phyloP scores from a whole-genome alignment of 2,888 invertebrate species.

The Polyommatus icarus region DNA sequence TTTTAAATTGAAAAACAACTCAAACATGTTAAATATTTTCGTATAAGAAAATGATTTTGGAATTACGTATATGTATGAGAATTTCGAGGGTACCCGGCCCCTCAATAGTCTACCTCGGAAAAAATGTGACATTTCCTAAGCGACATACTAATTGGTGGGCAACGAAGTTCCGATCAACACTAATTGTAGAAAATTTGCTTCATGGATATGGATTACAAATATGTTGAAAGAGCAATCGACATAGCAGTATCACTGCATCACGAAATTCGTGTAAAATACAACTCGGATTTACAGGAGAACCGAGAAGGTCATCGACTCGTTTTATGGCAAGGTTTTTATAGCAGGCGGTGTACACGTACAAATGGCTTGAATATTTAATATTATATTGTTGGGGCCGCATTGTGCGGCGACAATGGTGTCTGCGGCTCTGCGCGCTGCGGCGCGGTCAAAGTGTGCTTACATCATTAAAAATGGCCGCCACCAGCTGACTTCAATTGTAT shows the following conservation, averaged over 20 bases:
- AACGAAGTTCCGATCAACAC: no score
- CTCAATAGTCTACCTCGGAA: no score
- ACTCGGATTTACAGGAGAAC: neutral
- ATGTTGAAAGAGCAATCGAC: no score
- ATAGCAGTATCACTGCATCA: neutral
- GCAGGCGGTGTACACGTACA: constrained; percentile 1
- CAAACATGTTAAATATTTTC: no score
- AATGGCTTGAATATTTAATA: constrained; percentile 21
- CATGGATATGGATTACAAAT: neutral
- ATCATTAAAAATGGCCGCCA: constrained; percentile 24
- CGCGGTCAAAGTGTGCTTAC: constrained; percentile 8
- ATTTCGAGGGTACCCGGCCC: no score
- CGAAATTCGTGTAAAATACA: neutral
- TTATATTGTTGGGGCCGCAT: constrained; percentile 8
- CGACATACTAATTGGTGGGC: no score
- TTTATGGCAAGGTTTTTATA: neutral
- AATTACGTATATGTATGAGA: no score
- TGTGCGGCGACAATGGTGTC: constrained; percentile 22
- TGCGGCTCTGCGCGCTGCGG: neutral
- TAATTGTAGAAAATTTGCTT: no score
- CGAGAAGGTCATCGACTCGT: neutral
- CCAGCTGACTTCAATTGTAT: neutral
- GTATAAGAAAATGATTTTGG: no score
- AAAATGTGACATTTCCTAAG: no score
- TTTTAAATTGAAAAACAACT: no score